Conservation (phyloP, 1,140 invertebrate species). For the Caenorhabditis brenneri region DNA sequence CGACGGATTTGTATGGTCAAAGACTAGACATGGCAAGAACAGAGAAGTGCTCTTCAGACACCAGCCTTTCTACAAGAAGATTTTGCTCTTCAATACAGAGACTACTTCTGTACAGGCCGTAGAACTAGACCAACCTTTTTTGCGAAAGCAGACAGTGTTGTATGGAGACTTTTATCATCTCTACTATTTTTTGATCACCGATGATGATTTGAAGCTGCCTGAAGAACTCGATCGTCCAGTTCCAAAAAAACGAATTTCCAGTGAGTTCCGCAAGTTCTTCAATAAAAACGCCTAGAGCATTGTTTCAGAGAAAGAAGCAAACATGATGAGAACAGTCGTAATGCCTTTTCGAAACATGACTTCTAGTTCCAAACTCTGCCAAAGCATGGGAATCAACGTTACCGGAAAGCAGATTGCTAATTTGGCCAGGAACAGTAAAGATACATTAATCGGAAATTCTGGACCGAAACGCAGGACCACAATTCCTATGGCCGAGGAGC, state of each 20-base stretch:
- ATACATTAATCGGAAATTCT: not conserved
- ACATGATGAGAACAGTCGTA: not conserved
- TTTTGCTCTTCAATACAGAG: not conserved
- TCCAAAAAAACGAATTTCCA: too few relatives aligned
- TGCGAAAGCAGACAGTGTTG: not conserved
- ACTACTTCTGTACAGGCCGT: not conserved
- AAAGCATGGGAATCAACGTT: not conserved
- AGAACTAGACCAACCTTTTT: too few relatives aligned
- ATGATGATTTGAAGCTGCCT: too few relatives aligned
- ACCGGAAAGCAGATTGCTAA: not conserved
- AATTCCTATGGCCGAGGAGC: not conserved
- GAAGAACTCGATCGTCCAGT: too few relatives aligned
- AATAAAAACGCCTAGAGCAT: too few relatives aligned
- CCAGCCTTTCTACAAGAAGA: not conserved
- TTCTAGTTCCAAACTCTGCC: too few relatives aligned
- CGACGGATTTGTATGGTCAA: not conserved
- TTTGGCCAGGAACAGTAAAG: not conserved
- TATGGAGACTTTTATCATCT: too few relatives aligned
- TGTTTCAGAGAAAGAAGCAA: too few relatives aligned
- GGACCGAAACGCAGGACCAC: not conserved
- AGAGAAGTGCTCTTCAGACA: not conserved
- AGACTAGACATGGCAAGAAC: not conserved
- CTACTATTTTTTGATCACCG: too few relatives aligned
- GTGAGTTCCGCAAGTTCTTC: too few relatives aligned
- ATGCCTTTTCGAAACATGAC: too few relatives aligned